Percentiles rank a stretch among this genome's conserved stretches.
phyloP scores from a whole-genome alignment of 2,888 invertebrate species.

The Eledona agricola region DNA sequence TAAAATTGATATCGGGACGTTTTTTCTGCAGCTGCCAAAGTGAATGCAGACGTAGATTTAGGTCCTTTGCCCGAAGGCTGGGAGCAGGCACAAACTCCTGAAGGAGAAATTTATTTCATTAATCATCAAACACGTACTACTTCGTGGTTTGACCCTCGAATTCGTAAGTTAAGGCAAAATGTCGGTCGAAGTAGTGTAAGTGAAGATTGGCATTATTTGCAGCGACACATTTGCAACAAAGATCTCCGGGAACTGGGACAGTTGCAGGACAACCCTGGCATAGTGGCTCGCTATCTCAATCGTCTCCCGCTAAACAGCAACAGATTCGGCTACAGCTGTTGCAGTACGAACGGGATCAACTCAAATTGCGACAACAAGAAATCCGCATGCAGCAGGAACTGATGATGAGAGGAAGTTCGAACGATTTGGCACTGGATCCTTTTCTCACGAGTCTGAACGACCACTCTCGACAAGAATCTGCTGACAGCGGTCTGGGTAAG shows the following conservation, averaged over 20 bases:
- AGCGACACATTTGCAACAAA: conserved; percentile 67
- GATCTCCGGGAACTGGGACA: conserved; percentile 49
- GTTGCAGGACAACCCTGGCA: conserved; percentile 52
- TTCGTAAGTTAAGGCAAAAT: conserved; percentile 78
- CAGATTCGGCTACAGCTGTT: conserved; percentile 83
- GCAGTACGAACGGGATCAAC: conserved; percentile 87
- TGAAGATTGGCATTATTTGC: no score
- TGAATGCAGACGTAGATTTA: conserved; percentile 67
- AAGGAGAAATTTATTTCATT: conserved; percentile 89
- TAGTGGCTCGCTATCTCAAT: conserved; percentile 63
- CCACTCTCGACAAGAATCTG: conserved; percentile 93
- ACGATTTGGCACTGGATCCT: conserved; percentile 77
- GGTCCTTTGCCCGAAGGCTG: conserved; percentile 87
- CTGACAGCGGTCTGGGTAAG: conserved; percentile 91
- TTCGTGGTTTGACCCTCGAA: conserved; percentile 98
- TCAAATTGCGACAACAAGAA: conserved; percentile 90
- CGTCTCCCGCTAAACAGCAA: conserved; percentile 75
- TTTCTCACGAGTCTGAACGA: conserved; percentile 84
- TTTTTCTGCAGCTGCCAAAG: conserved; percentile 57
- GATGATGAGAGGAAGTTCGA: conserved; percentile 73
- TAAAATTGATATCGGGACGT: conserved; percentile 20
- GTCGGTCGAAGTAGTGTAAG: no score
- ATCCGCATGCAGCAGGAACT: conserved; percentile 80
- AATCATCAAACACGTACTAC: conserved; percentile 94
- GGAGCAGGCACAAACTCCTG: conserved; percentile 86